A percentile compares a stretch with the other conserved stretches of the same genome.
These are phyloP conservation scores for Mimas tiliae DNA, from an alignment of 2,888 invertebrate species.

Conservation along the genomic window DNA sequence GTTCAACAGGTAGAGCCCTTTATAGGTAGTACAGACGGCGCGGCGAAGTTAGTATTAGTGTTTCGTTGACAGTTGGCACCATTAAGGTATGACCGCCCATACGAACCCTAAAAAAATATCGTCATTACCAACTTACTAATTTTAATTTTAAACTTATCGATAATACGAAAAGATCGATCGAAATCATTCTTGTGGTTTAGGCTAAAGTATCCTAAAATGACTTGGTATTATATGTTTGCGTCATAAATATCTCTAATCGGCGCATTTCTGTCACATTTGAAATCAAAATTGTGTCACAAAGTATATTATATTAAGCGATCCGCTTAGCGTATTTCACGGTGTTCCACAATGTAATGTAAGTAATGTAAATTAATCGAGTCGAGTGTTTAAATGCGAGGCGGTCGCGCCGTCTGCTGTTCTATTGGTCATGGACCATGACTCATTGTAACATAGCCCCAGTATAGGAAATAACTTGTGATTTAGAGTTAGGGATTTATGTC, in stretches of 20 bases:
- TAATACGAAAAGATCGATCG: not conserved
- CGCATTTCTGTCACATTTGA: not conserved
- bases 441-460: not conserved
- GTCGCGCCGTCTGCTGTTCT: not conserved
- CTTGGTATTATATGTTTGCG: not conserved
- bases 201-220: too few species aligned
- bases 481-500: too few species aligned
- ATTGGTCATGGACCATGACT: not conserved
- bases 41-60: too few species aligned
- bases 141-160: not conserved
- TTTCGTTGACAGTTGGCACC: too few species aligned
- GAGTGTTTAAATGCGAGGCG: not conserved
- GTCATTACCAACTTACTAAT: too few species aligned
- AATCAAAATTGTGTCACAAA: not conserved
- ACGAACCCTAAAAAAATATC: too few species aligned
- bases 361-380: slow-evolving; percentile 12
- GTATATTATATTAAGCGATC: not conserved
- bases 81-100: too few species aligned
- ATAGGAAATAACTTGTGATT: not conserved
- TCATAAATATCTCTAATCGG: not conserved
- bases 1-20: too few species aligned
- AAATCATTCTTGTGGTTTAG: not conserved
- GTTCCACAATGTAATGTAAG: not conserved
- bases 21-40: too few species aligned
- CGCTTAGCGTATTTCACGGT: not conserved